Conservation (phyloP, 2,797 vertebrate genomes). For the Alcedo quadribrachys region DNA sequence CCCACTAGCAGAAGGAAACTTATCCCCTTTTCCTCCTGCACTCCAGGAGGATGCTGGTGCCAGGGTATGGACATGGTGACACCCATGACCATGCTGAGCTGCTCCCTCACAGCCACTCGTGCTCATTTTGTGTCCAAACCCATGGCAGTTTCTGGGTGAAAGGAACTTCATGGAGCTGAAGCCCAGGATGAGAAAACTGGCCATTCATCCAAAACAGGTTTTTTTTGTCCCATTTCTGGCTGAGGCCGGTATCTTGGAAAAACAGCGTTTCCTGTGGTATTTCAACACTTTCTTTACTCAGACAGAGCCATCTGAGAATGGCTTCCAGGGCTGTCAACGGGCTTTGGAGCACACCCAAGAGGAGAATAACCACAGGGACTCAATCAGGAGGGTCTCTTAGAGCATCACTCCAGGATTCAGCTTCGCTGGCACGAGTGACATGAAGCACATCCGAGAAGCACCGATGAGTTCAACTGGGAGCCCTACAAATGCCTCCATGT, state of each 20-base stretch:
- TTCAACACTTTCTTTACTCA: background rate
- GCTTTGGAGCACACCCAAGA: background rate
- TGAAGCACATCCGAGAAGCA: accelerated
- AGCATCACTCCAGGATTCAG: background rate
- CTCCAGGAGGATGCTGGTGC: background rate
- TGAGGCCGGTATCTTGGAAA: background rate
- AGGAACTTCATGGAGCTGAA: background rate
- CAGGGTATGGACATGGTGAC: accelerated
- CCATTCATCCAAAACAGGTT: background rate
- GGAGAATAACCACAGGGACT: background rate
- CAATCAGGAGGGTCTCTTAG: background rate
- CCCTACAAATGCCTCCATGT: accelerated
- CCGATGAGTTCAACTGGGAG: background rate
- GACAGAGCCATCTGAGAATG: background rate
- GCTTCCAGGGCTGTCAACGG: background rate
- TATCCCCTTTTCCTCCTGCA: accelerated
- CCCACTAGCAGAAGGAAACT: background rate
- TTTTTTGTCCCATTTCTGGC: background rate
- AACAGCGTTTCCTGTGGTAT: background rate
- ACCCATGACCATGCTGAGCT: accelerated
- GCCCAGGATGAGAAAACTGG: background rate
- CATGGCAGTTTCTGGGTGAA: background rate
- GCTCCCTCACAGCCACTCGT: background rate
- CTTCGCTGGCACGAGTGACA: accelerated
- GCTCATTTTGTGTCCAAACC: background rate